Evolutionary conservation across 1,140 invertebrate genomes (phyloP).

Genomic region (Aphidius ervi): DNA sequence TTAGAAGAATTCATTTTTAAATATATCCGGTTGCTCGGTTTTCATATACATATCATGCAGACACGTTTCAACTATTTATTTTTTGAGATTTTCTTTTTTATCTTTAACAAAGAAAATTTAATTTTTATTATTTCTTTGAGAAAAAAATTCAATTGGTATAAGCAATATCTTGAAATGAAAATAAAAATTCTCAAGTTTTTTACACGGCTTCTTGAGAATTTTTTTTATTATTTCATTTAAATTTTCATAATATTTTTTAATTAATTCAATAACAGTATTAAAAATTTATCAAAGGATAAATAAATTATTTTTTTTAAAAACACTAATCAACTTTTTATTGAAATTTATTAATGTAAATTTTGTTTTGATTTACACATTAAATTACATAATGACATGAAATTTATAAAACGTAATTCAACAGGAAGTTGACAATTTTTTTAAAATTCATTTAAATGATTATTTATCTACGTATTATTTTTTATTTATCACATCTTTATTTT

Average conservation of each 20-base stretch:
- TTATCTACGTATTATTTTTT: too few relatives aligned
- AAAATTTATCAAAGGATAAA: too few relatives aligned
- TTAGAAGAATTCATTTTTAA: too few relatives aligned
- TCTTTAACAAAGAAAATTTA: too few relatives aligned
- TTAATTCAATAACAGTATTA: not conserved
- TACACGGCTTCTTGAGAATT: constrained; percentile 1
- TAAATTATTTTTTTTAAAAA: too few relatives aligned
- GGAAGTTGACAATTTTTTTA: constrained; percentile 22
- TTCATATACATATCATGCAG: constrained; percentile 9
- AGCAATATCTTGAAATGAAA: not conserved
- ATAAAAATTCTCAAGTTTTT: constrained; percentile 1
- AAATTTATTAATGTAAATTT: too few relatives aligned
- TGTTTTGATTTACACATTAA: not conserved
- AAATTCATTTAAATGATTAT: not conserved
- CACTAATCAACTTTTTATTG: too few relatives aligned
- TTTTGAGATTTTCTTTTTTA: not conserved
- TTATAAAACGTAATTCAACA: constrained; percentile 18
- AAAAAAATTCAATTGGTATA: not conserved
- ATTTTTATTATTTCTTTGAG: too few relatives aligned
- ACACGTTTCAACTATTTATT: constrained; percentile 7
- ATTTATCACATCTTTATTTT: too few relatives aligned
- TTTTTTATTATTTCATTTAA: not conserved
- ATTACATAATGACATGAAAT: constrained; percentile 20
- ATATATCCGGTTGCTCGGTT: not conserved
- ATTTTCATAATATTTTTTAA: not conserved